These are phyloP conservation scores for Spongilla lacustris DNA, from an alignment of 37 sponge, comb jelly and placozoan genomes.

Conservation along the genomic window DNA sequence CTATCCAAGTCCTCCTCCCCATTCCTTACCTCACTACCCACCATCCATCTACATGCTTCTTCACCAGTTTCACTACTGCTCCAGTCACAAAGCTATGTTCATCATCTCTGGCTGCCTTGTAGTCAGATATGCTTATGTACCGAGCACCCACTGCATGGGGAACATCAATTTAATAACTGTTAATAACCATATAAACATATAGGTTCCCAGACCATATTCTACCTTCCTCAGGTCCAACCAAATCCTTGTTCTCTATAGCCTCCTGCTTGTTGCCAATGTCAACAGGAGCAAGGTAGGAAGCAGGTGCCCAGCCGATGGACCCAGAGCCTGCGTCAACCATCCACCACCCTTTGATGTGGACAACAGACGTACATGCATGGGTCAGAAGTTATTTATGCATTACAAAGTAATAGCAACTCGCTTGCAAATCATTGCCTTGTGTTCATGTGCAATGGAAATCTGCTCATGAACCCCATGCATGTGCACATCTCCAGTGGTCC, in stretches of 20 bases:
- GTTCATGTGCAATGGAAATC: too few relatives aligned
- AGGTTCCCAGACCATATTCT: not conserved
- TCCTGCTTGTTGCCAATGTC: slow-evolving; percentile 26
- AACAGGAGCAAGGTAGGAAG: slow-evolving; percentile 46
- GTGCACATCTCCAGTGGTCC: too few relatives aligned
- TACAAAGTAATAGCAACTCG: too few relatives aligned
- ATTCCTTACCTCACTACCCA: slow-evolving; percentile 56
- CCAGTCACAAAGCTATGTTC: slow-evolving; percentile 64
- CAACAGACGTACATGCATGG: not conserved
- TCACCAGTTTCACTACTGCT: slow-evolving; percentile 56
- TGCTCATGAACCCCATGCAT: too few relatives aligned
- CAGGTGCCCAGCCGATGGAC: slow-evolving; percentile 48
- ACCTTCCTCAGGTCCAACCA: slow-evolving; percentile 42
- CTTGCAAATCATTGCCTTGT: too few relatives aligned
- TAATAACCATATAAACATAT: not conserved
- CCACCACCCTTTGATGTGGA: slow-evolving; percentile 35
- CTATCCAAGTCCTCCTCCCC: not conserved
- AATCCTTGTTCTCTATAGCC: slow-evolving; percentile 32
- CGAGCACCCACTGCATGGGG: slow-evolving; percentile 43
- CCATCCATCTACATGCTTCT: slow-evolving; percentile 68
- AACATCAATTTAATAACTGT: not conserved
- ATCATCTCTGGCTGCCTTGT: slow-evolving; percentile 60
- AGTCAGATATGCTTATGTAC: slow-evolving; percentile 57
- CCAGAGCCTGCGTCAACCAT: slow-evolving; percentile 33
- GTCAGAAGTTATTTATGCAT: too few relatives aligned